These are phyloP conservation scores for Eupithecia pulchellata DNA, from an alignment of 2,888 invertebrate species.

Conservation along the genomic window DNA sequence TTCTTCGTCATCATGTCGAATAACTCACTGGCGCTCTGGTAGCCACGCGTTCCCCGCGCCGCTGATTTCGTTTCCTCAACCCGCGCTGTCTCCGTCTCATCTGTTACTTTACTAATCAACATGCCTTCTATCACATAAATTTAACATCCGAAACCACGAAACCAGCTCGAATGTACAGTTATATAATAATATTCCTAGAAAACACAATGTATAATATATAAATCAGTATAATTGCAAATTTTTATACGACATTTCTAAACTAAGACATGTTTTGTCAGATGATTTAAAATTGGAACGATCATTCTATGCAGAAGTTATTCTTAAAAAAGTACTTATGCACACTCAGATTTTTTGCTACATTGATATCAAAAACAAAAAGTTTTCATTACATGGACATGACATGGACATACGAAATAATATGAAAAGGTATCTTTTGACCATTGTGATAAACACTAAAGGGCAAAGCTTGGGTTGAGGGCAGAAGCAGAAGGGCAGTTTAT, in stretches of 20 bases:
- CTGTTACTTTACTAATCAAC: conserved; percentile 67
- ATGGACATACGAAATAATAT: too few relatives aligned
- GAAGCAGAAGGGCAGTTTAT: too few relatives aligned
- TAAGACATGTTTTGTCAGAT: conserved; percentile 47
- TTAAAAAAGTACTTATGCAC: too few relatives aligned
- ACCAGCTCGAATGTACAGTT: conserved; percentile 45
- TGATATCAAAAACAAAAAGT: too few relatives aligned
- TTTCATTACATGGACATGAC: too few relatives aligned
- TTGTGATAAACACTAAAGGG: too few relatives aligned
- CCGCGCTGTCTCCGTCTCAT: conserved; percentile 53
- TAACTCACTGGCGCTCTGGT: conserved; percentile 66
- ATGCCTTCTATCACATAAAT: conserved; percentile 62
- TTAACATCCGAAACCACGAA: conserved; percentile 50
- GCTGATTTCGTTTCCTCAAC: conserved; percentile 25
- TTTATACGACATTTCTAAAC: conserved; percentile 60
- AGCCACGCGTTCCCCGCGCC: conserved; percentile 50
- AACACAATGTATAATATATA: conserved; percentile 59
- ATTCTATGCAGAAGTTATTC: not conserved
- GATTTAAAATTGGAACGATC: conserved; percentile 58
- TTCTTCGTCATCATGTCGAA: conserved; percentile 68
- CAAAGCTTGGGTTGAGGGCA: too few relatives aligned
- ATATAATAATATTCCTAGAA: conserved; percentile 56
- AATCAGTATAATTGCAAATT: conserved; percentile 65
- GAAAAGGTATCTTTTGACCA: too few relatives aligned
- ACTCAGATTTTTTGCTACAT: too few relatives aligned